A percentile compares a stretch with the other conserved stretches of the same genome.
These are phyloP conservation scores for Idaea biselata DNA, from an alignment of 2,888 invertebrate species.

Conservation along the genomic window DNA sequence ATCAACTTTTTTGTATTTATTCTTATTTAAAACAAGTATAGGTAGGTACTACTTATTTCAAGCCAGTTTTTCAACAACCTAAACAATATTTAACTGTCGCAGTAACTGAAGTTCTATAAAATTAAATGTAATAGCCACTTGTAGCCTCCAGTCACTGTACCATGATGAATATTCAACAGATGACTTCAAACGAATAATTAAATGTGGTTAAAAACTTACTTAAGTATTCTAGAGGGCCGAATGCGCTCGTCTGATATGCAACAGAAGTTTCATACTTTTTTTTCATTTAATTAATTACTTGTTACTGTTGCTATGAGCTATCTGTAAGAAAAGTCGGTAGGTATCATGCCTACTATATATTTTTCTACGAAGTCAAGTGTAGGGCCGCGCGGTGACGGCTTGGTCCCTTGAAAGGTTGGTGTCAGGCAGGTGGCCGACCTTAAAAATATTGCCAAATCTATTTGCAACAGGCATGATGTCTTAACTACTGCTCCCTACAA, in stretches of 20 bases:
- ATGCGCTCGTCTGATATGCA: conserved; percentile 66
- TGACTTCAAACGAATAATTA: conserved; percentile 67
- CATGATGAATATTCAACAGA: conserved; percentile 67
- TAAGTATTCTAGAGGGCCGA: conserved; percentile 60
- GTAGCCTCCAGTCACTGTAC: conserved; percentile 38
- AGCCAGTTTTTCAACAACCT: not conserved
- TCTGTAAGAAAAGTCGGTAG: not conserved
- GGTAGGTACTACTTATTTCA: not conserved
- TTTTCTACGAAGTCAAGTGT: too few relatives aligned
- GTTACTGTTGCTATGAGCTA: conserved; percentile 3
- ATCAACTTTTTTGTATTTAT: too few relatives aligned
- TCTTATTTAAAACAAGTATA: not conserved
- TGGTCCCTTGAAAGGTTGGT: too few relatives aligned
- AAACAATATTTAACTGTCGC: not conserved
- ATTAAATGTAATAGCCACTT: conserved; percentile 35
- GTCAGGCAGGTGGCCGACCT: too few relatives aligned
- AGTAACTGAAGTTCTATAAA: conserved; percentile 23
- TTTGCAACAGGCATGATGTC: too few relatives aligned
- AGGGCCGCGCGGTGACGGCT: too few relatives aligned
- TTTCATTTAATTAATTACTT: conserved; percentile 18
- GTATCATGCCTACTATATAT: too few relatives aligned
- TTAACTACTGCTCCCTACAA: too few relatives aligned
- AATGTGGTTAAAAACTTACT: conserved; percentile 72
- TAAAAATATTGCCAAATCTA: too few relatives aligned
- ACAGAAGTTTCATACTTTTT: conserved; percentile 54